Conservation (phyloP, 2,113 vertebrate species). For the Carassius gibelio region DNA sequence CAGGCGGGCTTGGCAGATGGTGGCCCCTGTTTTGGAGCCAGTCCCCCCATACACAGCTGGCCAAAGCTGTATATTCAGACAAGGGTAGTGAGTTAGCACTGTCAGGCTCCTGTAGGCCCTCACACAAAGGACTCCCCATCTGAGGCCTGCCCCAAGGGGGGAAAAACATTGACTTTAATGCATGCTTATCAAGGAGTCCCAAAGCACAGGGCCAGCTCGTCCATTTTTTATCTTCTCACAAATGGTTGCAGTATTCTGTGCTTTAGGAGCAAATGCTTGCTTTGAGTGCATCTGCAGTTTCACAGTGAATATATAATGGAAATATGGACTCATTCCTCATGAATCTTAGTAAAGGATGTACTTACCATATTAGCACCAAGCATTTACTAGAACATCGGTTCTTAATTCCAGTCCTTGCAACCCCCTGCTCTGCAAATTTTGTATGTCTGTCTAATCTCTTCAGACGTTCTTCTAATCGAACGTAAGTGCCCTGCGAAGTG, state of each 20-base stretch:
- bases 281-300: not conserved
- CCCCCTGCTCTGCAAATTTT: too few species aligned
- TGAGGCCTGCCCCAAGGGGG: constrained; percentile 27
- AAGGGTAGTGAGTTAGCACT: not conserved
- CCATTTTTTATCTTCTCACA: constrained; percentile 12
- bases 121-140: constrained; percentile 37
- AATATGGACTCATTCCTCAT: constrained; percentile 1
- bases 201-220: not conserved
- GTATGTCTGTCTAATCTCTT: too few species aligned
- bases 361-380: not conserved
- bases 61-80: constrained; percentile 3
- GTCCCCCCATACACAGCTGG: constrained; percentile 49
- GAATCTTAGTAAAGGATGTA: not conserved
- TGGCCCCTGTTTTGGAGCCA: constrained; percentile 25
- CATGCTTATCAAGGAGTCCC: constrained; percentile 12
- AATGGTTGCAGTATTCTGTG: not conserved
- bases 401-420: too few species aligned
- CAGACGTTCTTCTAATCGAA: too few species aligned
- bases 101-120: constrained; percentile 20
- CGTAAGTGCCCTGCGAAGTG: too few species aligned
- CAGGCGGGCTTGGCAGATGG: constrained; percentile 54
- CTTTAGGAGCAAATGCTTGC: not conserved
- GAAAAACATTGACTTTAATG: constrained; percentile 6
- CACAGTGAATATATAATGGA: constrained; percentile 5
- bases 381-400: not conserved